Evolutionary conservation across 2,113 vertebrate genomes (phyloP).

Genomic region (Rana temporaria): DNA sequence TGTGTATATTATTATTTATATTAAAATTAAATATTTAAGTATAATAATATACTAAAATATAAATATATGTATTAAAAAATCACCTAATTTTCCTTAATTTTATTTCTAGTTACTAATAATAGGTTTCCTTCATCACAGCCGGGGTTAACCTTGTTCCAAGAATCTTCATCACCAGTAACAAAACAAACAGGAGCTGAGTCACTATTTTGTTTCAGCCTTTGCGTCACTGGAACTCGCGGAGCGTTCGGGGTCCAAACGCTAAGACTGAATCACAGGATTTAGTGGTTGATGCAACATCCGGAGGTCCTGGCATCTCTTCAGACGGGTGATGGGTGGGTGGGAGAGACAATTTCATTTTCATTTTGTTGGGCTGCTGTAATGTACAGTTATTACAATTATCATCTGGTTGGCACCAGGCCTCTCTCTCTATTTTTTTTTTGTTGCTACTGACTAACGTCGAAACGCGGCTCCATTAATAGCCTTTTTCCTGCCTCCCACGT

Average conservation of each 20-base stretch:
- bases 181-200: constrained; percentile 36
- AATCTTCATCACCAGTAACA: background rate
- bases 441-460: constrained; percentile 42
- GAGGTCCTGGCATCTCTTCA: background rate
- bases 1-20: too few species aligned
- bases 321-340: background rate
- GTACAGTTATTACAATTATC: constrained; percentile 27
- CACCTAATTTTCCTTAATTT: too few species aligned
- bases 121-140: too few species aligned
- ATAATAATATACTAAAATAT: too few species aligned
- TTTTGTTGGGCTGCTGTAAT: constrained; percentile 16
- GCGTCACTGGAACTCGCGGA: constrained; percentile 37
- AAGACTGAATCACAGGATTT: constrained; percentile 49
- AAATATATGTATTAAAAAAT: too few species aligned
- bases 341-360: constrained; percentile 15
- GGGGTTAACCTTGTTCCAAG: background rate
- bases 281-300: constrained; percentile 34
- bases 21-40: too few species aligned
- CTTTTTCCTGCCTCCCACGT: constrained; percentile 47
- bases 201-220: background rate
- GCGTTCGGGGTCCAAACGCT: constrained; percentile 6
- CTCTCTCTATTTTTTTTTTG: background rate
- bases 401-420: constrained; percentile 37
- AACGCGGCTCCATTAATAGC: constrained; percentile 41
- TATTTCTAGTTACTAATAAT: too few species aligned